Evolutionary conservation across 1,140 invertebrate genomes (phyloP), one percentile per base, ranked within the genome.

Genomic region (Zaprionus ornatus): DNA sequence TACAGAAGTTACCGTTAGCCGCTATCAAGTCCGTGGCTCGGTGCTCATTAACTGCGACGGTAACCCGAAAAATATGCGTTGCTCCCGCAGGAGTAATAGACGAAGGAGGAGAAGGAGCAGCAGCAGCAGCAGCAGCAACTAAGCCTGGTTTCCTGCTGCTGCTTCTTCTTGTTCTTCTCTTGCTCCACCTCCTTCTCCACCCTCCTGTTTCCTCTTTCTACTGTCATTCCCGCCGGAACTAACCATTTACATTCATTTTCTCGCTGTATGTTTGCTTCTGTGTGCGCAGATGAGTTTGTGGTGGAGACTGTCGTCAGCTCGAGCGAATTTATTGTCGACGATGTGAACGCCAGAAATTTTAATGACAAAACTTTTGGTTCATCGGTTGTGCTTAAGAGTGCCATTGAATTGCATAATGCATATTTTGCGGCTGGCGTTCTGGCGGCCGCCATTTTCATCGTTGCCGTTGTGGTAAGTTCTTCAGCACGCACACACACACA

Each of bases 401-500:
- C 92, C 77, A 91, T 92, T 90, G 92, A 92, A 80, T 93, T 96
- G 74, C 95, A 96, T 93, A 96, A 95, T 92, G 94, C 96, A 62
- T 96, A 96, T 92, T 95, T 96, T 77, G 95, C 95, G 15, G 95
- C 95, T 23, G 95, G 95, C n/a, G 96, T 95, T 1, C 93, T 96
- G 42, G 95, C 95, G 23, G 94, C 95, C 45, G 95, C 95, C 23
- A 94, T 96, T 52, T 93, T 95, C 63, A 95, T 96, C 73, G 95
- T 96, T 57, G 94, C 95, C 17, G 92, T 96, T 56, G 95, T 95
- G 88, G 95, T 96, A 85, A 95, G 94, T 93, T 75, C 19, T 60
- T 13, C 61, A 19, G 29, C 37, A 54, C 56, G 37, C 50, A 56
- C 42, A 15, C 19, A 50, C 10, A 52, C 65, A 66, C 42, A 15